These are phyloP conservation scores for Carterocephalus palaemon DNA, from an alignment of 2,888 invertebrate species.

Conservation along the genomic window DNA sequence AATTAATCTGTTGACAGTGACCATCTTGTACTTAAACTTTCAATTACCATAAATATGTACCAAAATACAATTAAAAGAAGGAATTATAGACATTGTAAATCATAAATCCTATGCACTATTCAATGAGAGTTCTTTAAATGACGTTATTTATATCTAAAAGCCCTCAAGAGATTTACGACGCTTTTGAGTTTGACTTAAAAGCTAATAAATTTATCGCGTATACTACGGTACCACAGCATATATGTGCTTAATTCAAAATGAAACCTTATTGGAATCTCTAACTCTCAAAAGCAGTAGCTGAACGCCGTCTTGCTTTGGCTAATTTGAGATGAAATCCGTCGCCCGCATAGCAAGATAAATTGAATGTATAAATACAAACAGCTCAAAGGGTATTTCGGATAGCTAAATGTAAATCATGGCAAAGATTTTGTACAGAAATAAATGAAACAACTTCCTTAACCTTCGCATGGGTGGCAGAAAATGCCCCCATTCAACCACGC, in stretches of 20 bases:
- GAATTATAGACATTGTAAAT: conserved; percentile 8
- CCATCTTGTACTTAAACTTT: conserved; percentile 14
- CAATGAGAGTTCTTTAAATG: background rate
- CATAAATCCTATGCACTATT: conserved; percentile 2
- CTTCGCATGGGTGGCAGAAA: conserved; percentile 27
- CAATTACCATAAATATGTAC: background rate
- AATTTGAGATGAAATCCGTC: conserved; percentile 33
- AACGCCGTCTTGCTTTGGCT: conserved; percentile 31
- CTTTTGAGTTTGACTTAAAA: background rate
- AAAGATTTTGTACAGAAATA: conserved; percentile 26
- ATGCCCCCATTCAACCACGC: conserved; percentile 16
- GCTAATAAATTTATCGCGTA: conserved; percentile 22
- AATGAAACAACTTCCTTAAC: conserved; percentile 19
- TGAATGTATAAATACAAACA: conserved; percentile 20
- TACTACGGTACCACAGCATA: conserved; percentile 8
- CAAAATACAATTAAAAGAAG: conserved; percentile 5
- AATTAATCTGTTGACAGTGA: conserved; percentile 28
- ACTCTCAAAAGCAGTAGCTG: conserved; percentile 32
- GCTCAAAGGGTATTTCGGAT: conserved; percentile 24
- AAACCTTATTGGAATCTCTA: conserved; percentile 35
- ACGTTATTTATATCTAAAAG: background rate
- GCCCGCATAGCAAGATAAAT: conserved; percentile 25
- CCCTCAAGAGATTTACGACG: conserved; percentile 10
- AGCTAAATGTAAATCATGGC: conserved; percentile 27
- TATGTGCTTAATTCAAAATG: conserved; percentile 24